These are phyloP conservation scores for Columba guinea DNA, from an alignment of 2,797 vertebrate genomes.

Conservation along the genomic window DNA sequence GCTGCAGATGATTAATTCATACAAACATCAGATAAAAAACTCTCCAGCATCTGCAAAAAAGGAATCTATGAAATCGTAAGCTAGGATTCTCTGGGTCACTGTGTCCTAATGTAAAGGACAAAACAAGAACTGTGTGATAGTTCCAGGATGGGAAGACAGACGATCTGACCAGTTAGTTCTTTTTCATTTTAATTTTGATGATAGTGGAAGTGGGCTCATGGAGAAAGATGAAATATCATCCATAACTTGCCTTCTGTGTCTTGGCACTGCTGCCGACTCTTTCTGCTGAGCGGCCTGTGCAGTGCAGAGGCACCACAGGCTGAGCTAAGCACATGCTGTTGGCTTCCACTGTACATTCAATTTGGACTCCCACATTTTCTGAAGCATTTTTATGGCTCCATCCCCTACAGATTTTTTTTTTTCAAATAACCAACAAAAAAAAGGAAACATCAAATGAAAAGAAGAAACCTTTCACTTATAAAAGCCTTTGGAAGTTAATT, in stretches of 20 bases:
- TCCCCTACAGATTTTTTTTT: neutral
- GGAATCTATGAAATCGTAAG: neutral
- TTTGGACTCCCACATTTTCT: neutral
- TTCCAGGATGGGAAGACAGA: neutral
- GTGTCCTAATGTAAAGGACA: neutral
- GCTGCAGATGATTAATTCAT: neutral
- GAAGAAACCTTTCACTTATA: neutral
- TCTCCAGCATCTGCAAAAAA: neutral
- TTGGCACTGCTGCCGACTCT: neutral
- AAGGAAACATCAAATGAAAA: neutral
- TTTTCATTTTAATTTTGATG: neutral
- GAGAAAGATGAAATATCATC: neutral
- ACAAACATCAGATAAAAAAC: neutral
- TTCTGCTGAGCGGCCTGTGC: neutral
- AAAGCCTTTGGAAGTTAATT: neutral
- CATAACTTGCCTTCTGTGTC: neutral
- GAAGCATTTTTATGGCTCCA: neutral
- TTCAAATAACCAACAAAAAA: neutral
- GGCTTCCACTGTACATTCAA: neutral
- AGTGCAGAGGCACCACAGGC: neutral
- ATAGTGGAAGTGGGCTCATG: neutral
- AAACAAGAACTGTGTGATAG: neutral
- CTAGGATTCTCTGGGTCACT: neutral
- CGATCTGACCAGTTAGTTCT: neutral
- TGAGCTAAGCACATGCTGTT: neutral